Conservation (phyloP, 2,797 vertebrate species). For the Parauchenoglanis punctatus region DNA sequence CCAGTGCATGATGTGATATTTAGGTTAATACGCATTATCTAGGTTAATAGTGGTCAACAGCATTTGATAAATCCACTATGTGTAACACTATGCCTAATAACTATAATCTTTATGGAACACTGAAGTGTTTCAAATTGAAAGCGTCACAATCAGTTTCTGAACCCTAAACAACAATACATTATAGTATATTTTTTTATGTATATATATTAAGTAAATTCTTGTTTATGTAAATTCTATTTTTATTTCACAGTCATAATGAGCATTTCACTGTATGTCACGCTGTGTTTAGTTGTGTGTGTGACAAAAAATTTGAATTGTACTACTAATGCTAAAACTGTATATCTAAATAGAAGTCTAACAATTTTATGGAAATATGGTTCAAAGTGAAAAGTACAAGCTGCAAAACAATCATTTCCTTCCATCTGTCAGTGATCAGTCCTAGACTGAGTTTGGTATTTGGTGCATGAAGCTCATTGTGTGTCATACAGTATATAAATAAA, state of each 20-base stretch:
- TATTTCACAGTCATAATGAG: not conserved
- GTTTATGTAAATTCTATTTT: not conserved
- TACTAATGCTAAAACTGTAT: not conserved
- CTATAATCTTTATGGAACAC: constrained; percentile 1
- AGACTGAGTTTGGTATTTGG: not conserved
- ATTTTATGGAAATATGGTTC: not conserved
- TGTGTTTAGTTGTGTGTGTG: not conserved
- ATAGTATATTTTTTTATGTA: no score
- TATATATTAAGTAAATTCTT: not conserved
- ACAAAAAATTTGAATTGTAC: not conserved
- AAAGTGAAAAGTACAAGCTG: not conserved
- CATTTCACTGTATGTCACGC: not conserved
- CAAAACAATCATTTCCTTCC: not conserved
- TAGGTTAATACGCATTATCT: constrained; percentile 26
- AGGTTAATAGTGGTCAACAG: constrained; percentile 28
- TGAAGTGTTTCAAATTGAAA: not conserved
- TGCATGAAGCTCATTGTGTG: not conserved
- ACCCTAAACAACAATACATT: not conserved
- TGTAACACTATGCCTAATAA: constrained; percentile 4
- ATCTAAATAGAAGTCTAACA: not conserved
- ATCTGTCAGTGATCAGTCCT: not conserved
- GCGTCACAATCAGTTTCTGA: not conserved
- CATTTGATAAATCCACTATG: constrained; percentile 21
- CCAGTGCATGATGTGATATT: constrained; percentile 11
- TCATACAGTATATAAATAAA: not conserved